These are phyloP conservation scores for Philonicus albiceps DNA, from an alignment of 2,888 invertebrate genomes.

Conservation along the genomic window DNA sequence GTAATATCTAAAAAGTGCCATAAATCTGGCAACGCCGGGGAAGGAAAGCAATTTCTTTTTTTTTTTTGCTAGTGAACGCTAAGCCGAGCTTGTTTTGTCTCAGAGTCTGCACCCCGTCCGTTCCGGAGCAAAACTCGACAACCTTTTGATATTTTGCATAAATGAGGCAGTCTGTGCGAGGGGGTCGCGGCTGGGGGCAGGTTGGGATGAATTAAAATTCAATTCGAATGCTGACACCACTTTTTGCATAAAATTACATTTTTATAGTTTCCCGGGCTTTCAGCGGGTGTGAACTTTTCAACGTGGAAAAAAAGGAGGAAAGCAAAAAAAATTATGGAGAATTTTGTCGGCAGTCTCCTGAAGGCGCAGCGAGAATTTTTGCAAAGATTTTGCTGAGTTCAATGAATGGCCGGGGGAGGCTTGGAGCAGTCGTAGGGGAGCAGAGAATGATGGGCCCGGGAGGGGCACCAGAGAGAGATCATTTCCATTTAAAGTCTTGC, in stretches of 20 bases:
- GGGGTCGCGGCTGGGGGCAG: background rate
- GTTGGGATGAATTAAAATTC: slow-evolving; percentile 25
- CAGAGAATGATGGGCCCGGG: background rate
- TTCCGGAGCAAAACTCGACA: background rate
- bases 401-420: slow-evolving; percentile 11
- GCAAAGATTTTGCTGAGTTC: slow-evolving; percentile 28
- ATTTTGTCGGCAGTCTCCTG: background rate
- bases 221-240: slow-evolving; percentile 27
- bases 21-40: background rate
- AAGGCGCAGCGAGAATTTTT: background rate
- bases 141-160: background rate
- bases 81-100: background rate
- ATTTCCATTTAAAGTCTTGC: slow-evolving; percentile 25
- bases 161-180: background rate
- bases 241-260: slow-evolving; percentile 34
- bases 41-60: background rate
- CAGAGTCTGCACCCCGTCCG: background rate
- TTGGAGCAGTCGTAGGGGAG: background rate
- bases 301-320: background rate
- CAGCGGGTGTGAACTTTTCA: slow-evolving; percentile 15
- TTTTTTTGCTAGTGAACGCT: background rate
- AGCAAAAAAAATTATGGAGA: background rate
- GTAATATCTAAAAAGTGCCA: background rate
- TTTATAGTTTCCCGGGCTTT: slow-evolving; percentile 19
- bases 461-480: background rate